Conservation (phyloP, 2,797 vertebrate species). For the Catharus ustulatus region DNA sequence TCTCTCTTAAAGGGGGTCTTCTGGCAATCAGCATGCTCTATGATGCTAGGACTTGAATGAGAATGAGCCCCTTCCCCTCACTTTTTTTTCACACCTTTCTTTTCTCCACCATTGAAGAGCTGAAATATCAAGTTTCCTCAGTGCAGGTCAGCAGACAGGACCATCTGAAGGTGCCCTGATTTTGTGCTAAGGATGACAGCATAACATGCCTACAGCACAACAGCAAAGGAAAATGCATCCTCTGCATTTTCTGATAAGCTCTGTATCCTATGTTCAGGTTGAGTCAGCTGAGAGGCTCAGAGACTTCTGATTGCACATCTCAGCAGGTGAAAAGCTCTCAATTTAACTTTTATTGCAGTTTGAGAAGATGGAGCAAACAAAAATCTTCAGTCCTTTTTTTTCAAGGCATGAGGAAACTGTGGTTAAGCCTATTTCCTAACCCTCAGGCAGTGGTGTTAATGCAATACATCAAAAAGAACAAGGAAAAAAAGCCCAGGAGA, state of each 20-base stretch:
- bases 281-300: not conserved
- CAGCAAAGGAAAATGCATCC: not conserved
- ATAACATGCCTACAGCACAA: not conserved
- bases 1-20: not conserved
- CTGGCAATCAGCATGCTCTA: not conserved
- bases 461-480: not conserved
- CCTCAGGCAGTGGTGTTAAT: not conserved
- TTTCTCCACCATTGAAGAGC: fast-evolving
- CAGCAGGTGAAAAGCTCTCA: not conserved
- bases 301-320: not conserved
- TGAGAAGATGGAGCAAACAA: not conserved
- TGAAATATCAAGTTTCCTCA: not conserved
- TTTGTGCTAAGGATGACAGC: not conserved
- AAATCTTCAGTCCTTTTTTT: not conserved
- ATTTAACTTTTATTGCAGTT: not conserved
- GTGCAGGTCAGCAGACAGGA: not conserved
- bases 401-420: not conserved
- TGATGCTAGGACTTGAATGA: not conserved
- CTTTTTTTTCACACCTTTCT: not conserved
- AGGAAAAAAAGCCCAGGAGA: not conserved
- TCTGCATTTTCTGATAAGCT: not conserved
- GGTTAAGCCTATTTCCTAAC: not conserved
- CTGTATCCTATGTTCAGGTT: not conserved
- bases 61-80: not conserved
- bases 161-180: not conserved